Base-by-base conservation (phyloP, 2,113 vertebrate genomes). In the Xenopus borealis region DNA sequence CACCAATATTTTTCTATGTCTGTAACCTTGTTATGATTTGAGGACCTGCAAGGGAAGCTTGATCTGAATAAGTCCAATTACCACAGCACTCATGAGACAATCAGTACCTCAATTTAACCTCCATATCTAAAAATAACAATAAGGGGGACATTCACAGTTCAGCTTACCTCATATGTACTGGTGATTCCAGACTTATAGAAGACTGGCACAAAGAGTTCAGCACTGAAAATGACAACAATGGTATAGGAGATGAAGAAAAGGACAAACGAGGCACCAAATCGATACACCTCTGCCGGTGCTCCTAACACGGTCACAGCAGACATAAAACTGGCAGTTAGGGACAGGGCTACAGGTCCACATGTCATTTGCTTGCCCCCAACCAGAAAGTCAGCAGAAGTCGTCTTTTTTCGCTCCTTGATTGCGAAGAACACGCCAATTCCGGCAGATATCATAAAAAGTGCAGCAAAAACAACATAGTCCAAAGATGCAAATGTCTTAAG, bases 121-220 rank as follows among this genome's bases (percentile, higher is more conserved):
- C 33, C 33, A 40, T 40, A 6, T 2, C 33, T 40, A 2, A 40
- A 40, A 40, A 27, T 1, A 9, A 40, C 33, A 40, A 6, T 40
- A 9, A 4, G 33, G 8, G 2, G 3, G 8, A 40, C 33, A 40
- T 40, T 40, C 17, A 58, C 1, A 58, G 19, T 23, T 47, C 0
- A 12, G 69, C 86, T 88, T 90, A 95, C 94, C 94, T 96, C 93
- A 0, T 96, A 96, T 13, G 92, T 93, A 82, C 94, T 95, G 46
- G 94, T 95, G 73, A 95, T 94, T 62, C 92, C 93, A 30, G 93
- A 94, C 69, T 87, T 86, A 79, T 95, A 95, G 84, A 95, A 96
- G 0, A 96, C 86, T 2, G 94, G 94, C 7, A 96, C 72, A 57
- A 92, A 94, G 55, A 96, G 82, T 68, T 96, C 92, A 0, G 94